Percentiles rank a stretch among this genome's conserved stretches.
Evolutionary conservation across 2,113 vertebrate genomes (phyloP).

Genomic region (Ciconia maguari): DNA sequence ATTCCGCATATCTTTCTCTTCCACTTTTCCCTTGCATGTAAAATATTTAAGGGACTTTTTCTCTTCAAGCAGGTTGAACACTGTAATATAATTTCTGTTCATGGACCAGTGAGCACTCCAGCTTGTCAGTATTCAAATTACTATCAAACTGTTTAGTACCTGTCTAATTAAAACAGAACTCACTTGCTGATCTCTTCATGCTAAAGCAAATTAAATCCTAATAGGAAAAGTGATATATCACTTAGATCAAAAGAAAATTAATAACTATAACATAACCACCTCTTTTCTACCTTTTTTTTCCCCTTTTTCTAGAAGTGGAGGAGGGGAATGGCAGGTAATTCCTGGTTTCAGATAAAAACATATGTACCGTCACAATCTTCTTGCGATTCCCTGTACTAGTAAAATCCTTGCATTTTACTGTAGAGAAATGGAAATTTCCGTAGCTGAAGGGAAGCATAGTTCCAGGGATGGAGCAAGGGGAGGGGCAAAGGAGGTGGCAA

Average conservation of each 20-base stretch:
- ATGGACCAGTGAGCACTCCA: slow-evolving; percentile 55
- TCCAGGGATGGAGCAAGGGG: not conserved
- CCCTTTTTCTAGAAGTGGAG: not conserved
- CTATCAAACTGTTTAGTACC: slow-evolving; percentile 67
- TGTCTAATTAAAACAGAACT: slow-evolving; percentile 73
- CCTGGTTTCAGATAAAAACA: slow-evolving; percentile 7
- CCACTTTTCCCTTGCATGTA: not conserved
- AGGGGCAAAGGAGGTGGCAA: not conserved
- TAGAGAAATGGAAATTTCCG: not conserved
- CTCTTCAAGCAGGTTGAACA: slow-evolving; percentile 16
- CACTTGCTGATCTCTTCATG: slow-evolving; percentile 63
- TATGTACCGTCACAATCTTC: not conserved
- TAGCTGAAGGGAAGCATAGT: not conserved
- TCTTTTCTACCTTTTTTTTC: not conserved
- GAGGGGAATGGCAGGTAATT: not conserved
- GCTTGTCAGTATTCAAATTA: slow-evolving; percentile 69
- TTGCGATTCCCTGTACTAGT: not conserved
- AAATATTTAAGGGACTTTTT: slow-evolving; percentile 48
- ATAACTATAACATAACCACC: slow-evolving; percentile 17
- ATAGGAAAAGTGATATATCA: slow-evolving; percentile 66
- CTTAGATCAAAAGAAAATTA: slow-evolving; percentile 67
- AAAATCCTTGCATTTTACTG: not conserved
- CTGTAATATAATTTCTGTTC: slow-evolving; percentile 56
- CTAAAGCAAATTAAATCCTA: slow-evolving; percentile 69
- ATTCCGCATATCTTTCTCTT: not conserved